Evolutionary conservation across 2,113 vertebrate genomes (phyloP).

Genomic region (Eretmochelys imbricata): DNA sequence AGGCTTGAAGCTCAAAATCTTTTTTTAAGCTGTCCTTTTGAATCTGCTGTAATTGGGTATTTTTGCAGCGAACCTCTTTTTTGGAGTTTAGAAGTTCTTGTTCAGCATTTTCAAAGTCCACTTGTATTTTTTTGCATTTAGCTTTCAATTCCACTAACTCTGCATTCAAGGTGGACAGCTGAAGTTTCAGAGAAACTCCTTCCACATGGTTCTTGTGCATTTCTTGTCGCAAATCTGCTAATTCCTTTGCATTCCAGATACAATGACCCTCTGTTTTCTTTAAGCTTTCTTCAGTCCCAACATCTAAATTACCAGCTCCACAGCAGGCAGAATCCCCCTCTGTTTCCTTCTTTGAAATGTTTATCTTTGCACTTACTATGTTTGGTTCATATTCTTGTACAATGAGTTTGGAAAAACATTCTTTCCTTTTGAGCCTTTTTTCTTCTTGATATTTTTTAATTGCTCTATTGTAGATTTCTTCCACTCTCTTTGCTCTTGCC

Average conservation of each 20-base stretch:
- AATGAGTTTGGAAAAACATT: conserved; percentile 36
- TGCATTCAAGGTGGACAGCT: conserved; percentile 58
- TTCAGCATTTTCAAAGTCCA: conserved; percentile 57
- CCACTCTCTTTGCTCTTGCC: conserved; percentile 30
- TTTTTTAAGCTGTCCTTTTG: conserved; percentile 17
- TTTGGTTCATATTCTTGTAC: conserved; percentile 18
- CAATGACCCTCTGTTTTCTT: conserved; percentile 42
- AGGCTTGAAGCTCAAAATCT: conserved; percentile 15
- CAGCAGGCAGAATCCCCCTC: conserved; percentile 35
- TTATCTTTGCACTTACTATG: conserved; percentile 42
- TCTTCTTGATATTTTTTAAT: conserved; percentile 55
- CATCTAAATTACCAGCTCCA: conserved; percentile 15
- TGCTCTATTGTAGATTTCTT: conserved; percentile 36
- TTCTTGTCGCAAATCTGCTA: not conserved
- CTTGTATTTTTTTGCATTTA: conserved; percentile 51
- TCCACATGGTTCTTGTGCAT: conserved; percentile 36
- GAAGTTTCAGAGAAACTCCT: conserved; percentile 42
- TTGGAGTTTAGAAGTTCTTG: conserved; percentile 51
- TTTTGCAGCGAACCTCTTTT: not conserved
- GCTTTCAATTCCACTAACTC: conserved; percentile 53
- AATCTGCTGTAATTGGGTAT: conserved; percentile 7
- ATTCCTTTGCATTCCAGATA: conserved; percentile 68
- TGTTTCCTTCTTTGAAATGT: conserved; percentile 41
- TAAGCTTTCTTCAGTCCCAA: conserved; percentile 2
- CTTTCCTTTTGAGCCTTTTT: conserved; percentile 42